phyloP scores from a whole-genome alignment of 2,113 vertebrate genomes.

The Typhlomys cinereus region DNA sequence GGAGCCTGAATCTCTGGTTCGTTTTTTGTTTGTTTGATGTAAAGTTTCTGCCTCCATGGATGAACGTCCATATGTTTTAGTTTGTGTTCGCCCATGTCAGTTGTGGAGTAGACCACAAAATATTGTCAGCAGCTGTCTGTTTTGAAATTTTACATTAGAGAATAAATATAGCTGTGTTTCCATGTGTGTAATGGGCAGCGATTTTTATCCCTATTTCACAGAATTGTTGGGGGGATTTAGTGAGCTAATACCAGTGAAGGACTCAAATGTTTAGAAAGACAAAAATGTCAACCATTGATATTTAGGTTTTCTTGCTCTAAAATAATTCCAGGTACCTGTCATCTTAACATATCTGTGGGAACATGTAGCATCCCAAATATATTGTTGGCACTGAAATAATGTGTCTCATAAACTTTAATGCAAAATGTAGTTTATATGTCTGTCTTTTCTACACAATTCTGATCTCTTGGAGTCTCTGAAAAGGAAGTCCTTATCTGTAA shows the following conservation, averaged over 20 bases:
- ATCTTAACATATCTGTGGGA: not conserved
- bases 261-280: not conserved
- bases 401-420: not conserved
- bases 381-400: not conserved
- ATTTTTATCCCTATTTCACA: not conserved
- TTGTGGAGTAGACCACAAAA: not conserved
- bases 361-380: not conserved
- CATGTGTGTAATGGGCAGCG: not conserved
- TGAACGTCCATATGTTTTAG: not conserved
- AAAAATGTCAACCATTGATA: not conserved
- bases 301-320: not conserved
- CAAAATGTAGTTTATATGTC: conserved; percentile 70
- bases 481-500: not conserved
- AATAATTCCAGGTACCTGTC: not conserved
- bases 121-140: not conserved
- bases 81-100: not conserved
- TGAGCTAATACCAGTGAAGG: not conserved
- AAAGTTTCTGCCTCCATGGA: too few species aligned
- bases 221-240: not conserved
- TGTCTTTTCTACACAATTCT: conserved; percentile 73
- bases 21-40: not conserved
- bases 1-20: too few species aligned
- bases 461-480: not conserved
- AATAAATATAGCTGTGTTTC: not conserved
- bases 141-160: conserved; percentile 24